Base-by-base conservation (phyloP, 2,113 vertebrate species). In the Cynoglossus semilaevis region DNA sequence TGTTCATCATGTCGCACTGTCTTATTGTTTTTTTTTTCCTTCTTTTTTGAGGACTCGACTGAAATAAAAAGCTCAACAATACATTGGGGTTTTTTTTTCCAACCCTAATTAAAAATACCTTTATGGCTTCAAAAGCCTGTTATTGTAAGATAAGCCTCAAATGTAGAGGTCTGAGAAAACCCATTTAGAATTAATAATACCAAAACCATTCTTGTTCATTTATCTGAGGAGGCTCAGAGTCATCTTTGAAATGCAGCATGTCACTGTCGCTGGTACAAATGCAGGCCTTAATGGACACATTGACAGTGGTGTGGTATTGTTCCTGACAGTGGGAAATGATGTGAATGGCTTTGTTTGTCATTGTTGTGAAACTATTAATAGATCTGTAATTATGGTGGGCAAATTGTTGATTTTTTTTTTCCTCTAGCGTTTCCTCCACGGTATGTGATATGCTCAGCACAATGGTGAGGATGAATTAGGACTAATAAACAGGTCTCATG, bases 301-400 rank as follows among this genome's bases (percentile, higher is more conserved):
- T 72, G 72, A 85, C 82, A 80, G 76, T 74, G 74, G 74, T 51
- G 46, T 42, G 12, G 77, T 70, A 84, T 88, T 87, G 86, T 88
- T 82, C 80, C 76, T 86, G 85, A 87, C 85, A 82, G 76, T 63
- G 46, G 81, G 67, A 87, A 88, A 82, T 77, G 46, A 88, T 84
- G 80, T 80, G 63, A 91, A 88, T 78, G 81, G 77, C 72, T 74
- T 47, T 63, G 44, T 80, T 77, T 79, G 77, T 88, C 87, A 89
- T 76, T 89, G 86, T 89, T 88, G 80, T 77, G 79, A 82, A 87
- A 87, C 83, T 85, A 90, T 89, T 88, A 91, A 90, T 88, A 90
- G 71, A 90, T 88, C 73, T 82, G 79, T 88, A 92, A 90, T 91
- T 90, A 89, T 70, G 60, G 60, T 80, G 47, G 57, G 73, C 65